Percentiles rank a stretch among this genome's conserved stretches.
Conservation (phyloP, 2,888 invertebrate genomes). For the Meiosimyza decipiens region DNA sequence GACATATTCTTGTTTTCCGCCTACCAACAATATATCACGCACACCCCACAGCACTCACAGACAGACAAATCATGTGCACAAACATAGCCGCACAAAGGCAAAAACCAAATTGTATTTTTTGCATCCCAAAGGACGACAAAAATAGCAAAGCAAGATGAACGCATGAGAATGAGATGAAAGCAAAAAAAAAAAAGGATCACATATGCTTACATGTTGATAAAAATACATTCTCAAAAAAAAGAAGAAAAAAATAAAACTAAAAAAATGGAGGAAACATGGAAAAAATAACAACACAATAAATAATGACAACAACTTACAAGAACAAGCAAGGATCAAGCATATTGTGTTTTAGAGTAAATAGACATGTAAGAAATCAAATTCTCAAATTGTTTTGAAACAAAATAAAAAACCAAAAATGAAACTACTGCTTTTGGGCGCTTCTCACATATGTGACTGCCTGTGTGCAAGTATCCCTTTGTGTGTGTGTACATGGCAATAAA, state of each 20-base stretch:
- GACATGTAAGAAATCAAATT: conserved; percentile 7
- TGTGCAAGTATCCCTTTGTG: no score
- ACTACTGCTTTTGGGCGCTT: not conserved
- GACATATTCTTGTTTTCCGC: conserved; percentile 15
- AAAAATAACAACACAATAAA: not conserved
- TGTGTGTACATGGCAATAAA: conserved; percentile 10
- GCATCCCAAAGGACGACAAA: not conserved
- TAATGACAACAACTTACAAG: conserved; percentile 15
- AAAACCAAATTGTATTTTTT: not conserved
- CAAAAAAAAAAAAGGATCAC: conserved; percentile 1
- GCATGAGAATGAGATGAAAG: not conserved
- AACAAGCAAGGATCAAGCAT: conserved; percentile 22
- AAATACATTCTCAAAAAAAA: not conserved
- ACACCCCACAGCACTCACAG: conserved; percentile 4
- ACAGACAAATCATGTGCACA: conserved; percentile 6
- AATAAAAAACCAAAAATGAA: not conserved
- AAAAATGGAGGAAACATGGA: not conserved
- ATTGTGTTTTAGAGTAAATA: conserved; percentile 15
- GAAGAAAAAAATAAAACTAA: not conserved
- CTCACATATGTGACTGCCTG: not conserved
- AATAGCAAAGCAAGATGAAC: not conserved
- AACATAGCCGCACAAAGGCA: not conserved
- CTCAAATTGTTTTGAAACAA: not conserved
- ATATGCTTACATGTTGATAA: not conserved
- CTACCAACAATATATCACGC: conserved; percentile 1